Evolutionary conservation across 2,888 invertebrate genomes (phyloP).

Genomic region (Tromatobia lineatoria): DNA sequence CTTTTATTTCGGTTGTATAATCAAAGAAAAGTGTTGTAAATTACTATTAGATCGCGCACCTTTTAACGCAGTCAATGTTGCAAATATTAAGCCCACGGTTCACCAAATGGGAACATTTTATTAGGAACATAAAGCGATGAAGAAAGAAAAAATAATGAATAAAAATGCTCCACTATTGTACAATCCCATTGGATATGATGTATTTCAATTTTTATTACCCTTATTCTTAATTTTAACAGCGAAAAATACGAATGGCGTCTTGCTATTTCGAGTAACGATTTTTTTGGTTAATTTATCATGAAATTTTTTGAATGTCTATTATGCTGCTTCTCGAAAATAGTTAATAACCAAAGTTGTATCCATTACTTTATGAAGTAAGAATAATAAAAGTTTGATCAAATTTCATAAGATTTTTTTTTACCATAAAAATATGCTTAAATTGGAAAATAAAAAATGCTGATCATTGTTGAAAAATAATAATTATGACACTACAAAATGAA

Average conservation of each 20-base stretch:
- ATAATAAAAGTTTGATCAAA: neutral
- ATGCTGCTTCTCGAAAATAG: neutral
- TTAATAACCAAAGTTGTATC: neutral
- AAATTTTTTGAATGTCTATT: no score
- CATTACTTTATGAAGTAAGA: neutral
- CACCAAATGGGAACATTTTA: neutral
- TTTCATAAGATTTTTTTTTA: no score
- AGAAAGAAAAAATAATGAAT: conserved; percentile 57
- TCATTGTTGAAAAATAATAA: neutral
- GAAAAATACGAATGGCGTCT: neutral
- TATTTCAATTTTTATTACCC: neutral
- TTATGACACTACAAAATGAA: no score
- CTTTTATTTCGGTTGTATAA: conserved; percentile 13
- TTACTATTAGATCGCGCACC: neutral
- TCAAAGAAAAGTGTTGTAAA: neutral
- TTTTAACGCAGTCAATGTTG: neutral
- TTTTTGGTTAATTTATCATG: no score
- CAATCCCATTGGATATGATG: neutral
- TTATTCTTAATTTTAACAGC: neutral
- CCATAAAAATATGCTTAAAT: no score
- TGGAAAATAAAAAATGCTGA: neutral
- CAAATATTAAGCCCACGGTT: conserved; percentile 4
- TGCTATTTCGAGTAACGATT: neutral
- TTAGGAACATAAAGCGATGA: conserved; percentile 27
- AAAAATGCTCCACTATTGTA: neutral